Evolutionary conservation across 2,888 invertebrate genomes (phyloP).

Genomic region (Megastigmus dorsalis): DNA sequence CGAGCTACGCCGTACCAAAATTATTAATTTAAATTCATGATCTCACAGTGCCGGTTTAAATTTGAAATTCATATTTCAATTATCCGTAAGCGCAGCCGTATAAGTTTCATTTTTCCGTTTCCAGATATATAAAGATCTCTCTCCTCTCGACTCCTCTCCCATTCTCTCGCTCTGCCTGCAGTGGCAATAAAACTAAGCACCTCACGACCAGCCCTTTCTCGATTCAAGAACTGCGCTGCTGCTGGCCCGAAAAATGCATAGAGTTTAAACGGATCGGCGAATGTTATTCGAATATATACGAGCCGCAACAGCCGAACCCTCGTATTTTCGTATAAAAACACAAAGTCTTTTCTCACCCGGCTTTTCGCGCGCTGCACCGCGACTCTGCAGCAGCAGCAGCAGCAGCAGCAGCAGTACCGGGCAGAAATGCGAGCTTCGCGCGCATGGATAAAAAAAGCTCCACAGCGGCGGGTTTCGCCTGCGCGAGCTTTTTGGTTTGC

Average conservation of each 20-base stretch:
- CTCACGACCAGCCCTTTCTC: neutral
- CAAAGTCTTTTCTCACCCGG: conserved; percentile 14
- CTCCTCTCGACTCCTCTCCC: neutral
- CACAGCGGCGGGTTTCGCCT: too few species aligned
- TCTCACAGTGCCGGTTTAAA: neutral
- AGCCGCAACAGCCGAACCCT: too few species aligned
- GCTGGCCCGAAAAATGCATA: conserved; percentile 24
- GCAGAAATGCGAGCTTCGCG: too few species aligned
- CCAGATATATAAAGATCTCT: conserved; percentile 6
- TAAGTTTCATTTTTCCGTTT: conserved; percentile 40
- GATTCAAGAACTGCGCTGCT: conserved; percentile 13
- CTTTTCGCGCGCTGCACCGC: conserved; percentile 23
- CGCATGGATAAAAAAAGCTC: too few species aligned
- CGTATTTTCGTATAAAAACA: conserved; percentile 37
- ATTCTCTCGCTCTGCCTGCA: neutral
- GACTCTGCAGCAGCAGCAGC: too few species aligned
- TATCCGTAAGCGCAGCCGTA: conserved; percentile 28
- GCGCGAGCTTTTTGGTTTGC: too few species aligned
- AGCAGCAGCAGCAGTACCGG: too few species aligned
- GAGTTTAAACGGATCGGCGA: conserved; percentile 36
- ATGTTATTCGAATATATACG: too few species aligned
- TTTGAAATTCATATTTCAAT: conserved; percentile 46
- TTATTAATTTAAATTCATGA: conserved; percentile 30
- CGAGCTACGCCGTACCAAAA: neutral
- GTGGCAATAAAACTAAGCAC: conserved; percentile 35